These are phyloP conservation scores for Gonioctena quinquepunctata DNA, from an alignment of 1,140 invertebrate species.

Conservation along the genomic window DNA sequence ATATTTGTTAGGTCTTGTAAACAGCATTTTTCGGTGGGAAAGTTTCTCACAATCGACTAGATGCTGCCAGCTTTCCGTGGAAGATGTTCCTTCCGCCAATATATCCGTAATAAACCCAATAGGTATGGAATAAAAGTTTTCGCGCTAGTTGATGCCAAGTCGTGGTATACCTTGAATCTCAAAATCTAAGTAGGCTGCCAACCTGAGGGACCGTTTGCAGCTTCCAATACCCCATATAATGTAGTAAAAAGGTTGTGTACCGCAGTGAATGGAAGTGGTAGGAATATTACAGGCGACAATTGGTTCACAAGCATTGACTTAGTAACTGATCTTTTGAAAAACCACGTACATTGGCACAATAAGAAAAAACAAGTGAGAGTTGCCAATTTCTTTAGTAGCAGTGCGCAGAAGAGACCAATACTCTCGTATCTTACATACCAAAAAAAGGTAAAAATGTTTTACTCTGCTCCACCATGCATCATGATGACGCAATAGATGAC, in stretches of 20 bases:
- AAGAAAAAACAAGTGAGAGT: slow-evolving; percentile 50
- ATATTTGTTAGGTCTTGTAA: not conserved
- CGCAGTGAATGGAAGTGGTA: too few species aligned
- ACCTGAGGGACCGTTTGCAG: too few species aligned
- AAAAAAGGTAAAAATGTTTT: slow-evolving; percentile 3
- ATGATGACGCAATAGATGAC: slow-evolving; percentile 30
- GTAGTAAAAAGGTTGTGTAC: too few species aligned
- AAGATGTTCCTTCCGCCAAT: not conserved
- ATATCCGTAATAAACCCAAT: not conserved
- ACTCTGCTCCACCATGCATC: slow-evolving; percentile 38
- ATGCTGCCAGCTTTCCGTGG: not conserved
- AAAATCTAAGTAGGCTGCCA: too few species aligned
- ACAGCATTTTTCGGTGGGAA: not conserved
- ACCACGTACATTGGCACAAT: slow-evolving; percentile 49
- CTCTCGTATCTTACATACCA: slow-evolving; percentile 9
- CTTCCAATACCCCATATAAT: too few species aligned
- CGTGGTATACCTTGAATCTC: too few species aligned
- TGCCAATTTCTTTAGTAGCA: slow-evolving; percentile 46
- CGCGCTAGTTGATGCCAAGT: too few species aligned
- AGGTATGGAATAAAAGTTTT: not conserved
- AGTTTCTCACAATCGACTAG: not conserved
- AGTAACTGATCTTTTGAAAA: slow-evolving; percentile 39
- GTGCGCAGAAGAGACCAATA: slow-evolving; percentile 25
- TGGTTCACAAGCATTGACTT: slow-evolving; percentile 46
- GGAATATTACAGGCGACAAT: too few species aligned